Conservation (phyloP, 2,888 invertebrate species). For the Oeneis ivallda region DNA sequence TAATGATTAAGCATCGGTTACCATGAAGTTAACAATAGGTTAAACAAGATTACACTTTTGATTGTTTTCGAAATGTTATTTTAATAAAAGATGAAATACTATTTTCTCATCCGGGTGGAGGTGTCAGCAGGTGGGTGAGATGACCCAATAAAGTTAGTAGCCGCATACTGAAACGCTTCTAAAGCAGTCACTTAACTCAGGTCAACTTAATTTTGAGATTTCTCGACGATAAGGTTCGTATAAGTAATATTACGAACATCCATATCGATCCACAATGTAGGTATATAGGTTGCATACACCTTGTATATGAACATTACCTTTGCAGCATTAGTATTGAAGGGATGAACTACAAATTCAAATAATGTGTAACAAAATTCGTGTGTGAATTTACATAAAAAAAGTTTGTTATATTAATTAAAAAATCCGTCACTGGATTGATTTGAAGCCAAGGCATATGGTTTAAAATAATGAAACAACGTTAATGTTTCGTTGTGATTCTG, state of each 20-base stretch:
- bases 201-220: constrained; percentile 1
- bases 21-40: not conserved
- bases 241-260: no score
- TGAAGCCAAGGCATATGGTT: not conserved
- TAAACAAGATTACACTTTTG: no score
- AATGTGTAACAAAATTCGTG: no score
- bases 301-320: no score
- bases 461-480: not conserved
- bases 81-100: not conserved
- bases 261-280: no score
- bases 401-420: no score
- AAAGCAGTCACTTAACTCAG: not conserved
- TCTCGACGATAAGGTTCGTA: no score
- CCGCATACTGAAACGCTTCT: not conserved
- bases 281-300: no score
- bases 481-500: not conserved
- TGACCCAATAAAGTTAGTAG: not conserved
- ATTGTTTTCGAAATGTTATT: not conserved
- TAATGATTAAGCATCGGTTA: not conserved
- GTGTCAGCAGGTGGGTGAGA: not conserved
- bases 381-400: no score
- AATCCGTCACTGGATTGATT: no score
- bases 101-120: not conserved
- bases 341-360: no score
- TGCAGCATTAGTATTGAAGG: no score